Conservation (phyloP, 64 coral and sea anemone species). For the Cladopsammia gracilis region DNA sequence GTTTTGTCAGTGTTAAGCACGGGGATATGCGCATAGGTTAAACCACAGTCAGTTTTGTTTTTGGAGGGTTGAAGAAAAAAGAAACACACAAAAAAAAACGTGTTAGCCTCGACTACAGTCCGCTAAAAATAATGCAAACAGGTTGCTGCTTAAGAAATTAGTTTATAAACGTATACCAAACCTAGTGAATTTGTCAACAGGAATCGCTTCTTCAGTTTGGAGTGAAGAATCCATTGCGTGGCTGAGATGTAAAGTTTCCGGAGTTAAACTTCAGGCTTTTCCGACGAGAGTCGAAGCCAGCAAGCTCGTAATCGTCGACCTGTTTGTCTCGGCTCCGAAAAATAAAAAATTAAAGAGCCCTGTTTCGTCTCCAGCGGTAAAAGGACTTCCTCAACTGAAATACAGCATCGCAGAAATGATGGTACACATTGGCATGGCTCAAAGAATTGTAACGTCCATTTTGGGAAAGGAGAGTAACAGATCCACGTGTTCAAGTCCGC, state of each 20-base stretch:
- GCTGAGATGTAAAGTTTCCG: slow-evolving; percentile 75
- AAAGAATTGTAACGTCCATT: slow-evolving; percentile 35
- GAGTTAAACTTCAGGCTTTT: slow-evolving; percentile 76
- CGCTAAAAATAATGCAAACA: no score
- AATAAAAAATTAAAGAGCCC: background rate
- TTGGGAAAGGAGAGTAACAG: background rate
- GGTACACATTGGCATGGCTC: slow-evolving; percentile 67
- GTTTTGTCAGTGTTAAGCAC: no score
- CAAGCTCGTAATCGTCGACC: slow-evolving; percentile 73
- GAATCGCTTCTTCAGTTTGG: slow-evolving; percentile 66
- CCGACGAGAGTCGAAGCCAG: slow-evolving; percentile 46
- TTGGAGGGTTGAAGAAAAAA: no score
- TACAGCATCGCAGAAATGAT: slow-evolving; percentile 89
- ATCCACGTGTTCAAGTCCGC: slow-evolving; percentile 46
- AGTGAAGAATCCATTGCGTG: slow-evolving; percentile 73
- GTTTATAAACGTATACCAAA: no score
- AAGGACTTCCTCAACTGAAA: slow-evolving; percentile 65
- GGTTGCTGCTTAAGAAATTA: no score
- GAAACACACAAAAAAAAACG: no score
- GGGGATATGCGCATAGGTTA: no score
- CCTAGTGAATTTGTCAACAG: background rate
- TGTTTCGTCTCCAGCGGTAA: background rate
- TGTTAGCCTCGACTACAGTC: no score
- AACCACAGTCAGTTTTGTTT: no score
- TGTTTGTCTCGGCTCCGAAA: slow-evolving; percentile 59